Evolutionary conservation across 1,140 invertebrate genomes (phyloP).

Genomic region (Drosophila nigromelanica): DNA sequence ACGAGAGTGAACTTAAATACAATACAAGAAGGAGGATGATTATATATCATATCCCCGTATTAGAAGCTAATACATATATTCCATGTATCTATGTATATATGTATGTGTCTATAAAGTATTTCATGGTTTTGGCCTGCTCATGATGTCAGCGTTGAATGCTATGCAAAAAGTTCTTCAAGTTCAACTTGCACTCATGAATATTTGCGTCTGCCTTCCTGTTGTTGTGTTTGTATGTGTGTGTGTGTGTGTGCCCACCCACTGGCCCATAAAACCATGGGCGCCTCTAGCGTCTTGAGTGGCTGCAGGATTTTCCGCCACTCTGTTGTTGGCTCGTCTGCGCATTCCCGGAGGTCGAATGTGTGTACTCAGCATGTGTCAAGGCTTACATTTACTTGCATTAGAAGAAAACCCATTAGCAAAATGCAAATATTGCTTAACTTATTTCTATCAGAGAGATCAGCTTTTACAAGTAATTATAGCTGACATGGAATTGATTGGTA

Average conservation of each 20-base stretch:
- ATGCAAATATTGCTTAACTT: conserved; percentile 54
- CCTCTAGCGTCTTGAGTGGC: conserved; percentile 46
- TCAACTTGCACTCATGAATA: conserved; percentile 66
- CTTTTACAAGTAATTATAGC: neutral
- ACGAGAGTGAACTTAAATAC: too few relatives aligned
- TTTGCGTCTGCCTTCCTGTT: conserved; percentile 3
- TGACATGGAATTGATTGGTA: neutral
- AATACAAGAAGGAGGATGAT: too few relatives aligned
- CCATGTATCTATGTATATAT: conserved; percentile 2
- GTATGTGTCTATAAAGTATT: neutral
- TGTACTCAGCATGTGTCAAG: conserved; percentile 34
- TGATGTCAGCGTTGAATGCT: conserved; percentile 39
- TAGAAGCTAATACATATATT: neutral
- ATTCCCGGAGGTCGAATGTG: conserved; percentile 41
- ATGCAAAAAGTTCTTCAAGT: conserved; percentile 59
- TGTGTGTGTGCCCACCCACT: conserved; percentile 54
- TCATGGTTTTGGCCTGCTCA: conserved; percentile 1
- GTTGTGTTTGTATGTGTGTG: conserved; percentile 23
- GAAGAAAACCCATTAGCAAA: conserved; percentile 51
- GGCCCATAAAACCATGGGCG: conserved; percentile 48
- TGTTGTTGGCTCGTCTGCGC: conserved; percentile 12
- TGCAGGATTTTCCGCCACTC: conserved; percentile 35
- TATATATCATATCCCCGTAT: too few relatives aligned
- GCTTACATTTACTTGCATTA: conserved; percentile 51
- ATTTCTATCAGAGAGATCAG: too few relatives aligned